A percentile compares a stretch with the other conserved stretches of the same genome.
These are phyloP conservation scores for Darevskia mixta DNA, from an alignment of 2,797 vertebrate genomes.

Conservation along the genomic window DNA sequence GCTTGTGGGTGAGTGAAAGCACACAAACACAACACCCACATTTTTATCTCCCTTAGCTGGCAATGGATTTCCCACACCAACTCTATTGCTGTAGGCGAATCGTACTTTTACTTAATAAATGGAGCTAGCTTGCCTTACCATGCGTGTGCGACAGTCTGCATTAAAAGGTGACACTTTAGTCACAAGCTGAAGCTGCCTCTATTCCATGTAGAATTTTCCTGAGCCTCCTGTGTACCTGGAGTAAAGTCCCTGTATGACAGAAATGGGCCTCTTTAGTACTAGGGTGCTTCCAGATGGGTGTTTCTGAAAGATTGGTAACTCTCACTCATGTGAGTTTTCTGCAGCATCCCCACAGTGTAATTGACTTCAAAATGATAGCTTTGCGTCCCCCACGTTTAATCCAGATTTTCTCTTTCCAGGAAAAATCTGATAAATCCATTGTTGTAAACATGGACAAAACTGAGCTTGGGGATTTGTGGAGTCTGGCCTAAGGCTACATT, in stretches of 20 bases:
- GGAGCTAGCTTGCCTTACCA: neutral
- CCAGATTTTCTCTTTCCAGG: too few relatives aligned
- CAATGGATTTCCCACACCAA: neutral
- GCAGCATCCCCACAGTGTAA: too few relatives aligned
- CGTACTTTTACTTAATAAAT: neutral
- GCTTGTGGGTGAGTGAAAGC: neutral
- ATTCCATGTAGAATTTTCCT: neutral
- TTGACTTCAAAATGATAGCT: too few relatives aligned
- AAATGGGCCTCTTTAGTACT: conserved; percentile 1
- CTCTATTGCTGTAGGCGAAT: neutral
- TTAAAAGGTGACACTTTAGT: neutral
- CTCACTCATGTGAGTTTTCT: too few relatives aligned
- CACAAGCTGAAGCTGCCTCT: neutral
- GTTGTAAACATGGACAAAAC: conserved; percentile 7
- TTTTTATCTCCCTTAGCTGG: neutral
- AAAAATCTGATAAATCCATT: neutral
- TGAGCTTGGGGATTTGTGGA: neutral
- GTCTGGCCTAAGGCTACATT: neutral
- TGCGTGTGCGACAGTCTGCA: neutral
- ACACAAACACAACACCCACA: neutral
- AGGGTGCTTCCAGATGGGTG: too few relatives aligned
- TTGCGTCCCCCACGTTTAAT: too few relatives aligned
- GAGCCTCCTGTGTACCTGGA: conserved; percentile 1
- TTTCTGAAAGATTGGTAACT: too few relatives aligned
- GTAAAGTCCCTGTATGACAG: neutral